These are phyloP conservation scores for Kryptolebias marmoratus DNA, from an alignment of 2,113 vertebrate genomes.

Conservation along the genomic window DNA sequence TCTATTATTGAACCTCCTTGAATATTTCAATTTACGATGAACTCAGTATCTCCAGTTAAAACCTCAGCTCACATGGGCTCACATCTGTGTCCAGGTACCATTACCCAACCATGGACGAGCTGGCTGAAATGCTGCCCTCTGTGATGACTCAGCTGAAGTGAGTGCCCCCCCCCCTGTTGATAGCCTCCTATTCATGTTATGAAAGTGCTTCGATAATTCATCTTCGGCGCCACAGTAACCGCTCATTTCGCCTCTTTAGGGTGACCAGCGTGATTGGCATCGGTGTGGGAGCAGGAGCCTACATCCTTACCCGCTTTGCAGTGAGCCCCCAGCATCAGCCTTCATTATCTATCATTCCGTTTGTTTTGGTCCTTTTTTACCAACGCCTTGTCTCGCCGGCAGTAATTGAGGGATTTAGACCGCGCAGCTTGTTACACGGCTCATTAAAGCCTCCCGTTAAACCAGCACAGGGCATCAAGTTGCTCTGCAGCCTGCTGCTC, in stretches of 20 bases:
- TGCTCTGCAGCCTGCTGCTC: conserved; percentile 28
- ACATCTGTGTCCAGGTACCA: conserved; percentile 83
- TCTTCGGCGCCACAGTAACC: conserved; percentile 15
- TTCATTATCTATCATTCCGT: background rate
- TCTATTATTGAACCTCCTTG: background rate
- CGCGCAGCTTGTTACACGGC: conserved; percentile 25
- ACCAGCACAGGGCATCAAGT: conserved; percentile 40
- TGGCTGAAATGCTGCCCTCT: conserved; percentile 94
- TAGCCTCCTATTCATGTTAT: conserved; percentile 11
- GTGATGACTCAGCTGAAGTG: conserved; percentile 93
- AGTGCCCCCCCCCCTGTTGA: conserved; percentile 52
- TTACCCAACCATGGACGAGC: conserved; percentile 94
- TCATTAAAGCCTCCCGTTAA: conserved; percentile 29
- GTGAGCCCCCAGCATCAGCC: conserved; percentile 65
- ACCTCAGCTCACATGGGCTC: background rate
- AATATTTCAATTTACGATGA: background rate
- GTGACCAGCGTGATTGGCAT: conserved; percentile 80
- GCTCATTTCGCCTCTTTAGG: conserved; percentile 51
- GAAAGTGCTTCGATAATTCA: conserved; percentile 4
- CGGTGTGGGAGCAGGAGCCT: conserved; percentile 81
- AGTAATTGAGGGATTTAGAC: conserved; percentile 30
- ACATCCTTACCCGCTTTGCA: conserved; percentile 79
- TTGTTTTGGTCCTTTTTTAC: background rate
- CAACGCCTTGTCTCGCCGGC: conserved; percentile 6
- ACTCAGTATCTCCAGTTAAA: background rate